These are phyloP conservation scores for Eudemis profundana DNA, from an alignment of 2,888 invertebrate species.

Conservation along the genomic window DNA sequence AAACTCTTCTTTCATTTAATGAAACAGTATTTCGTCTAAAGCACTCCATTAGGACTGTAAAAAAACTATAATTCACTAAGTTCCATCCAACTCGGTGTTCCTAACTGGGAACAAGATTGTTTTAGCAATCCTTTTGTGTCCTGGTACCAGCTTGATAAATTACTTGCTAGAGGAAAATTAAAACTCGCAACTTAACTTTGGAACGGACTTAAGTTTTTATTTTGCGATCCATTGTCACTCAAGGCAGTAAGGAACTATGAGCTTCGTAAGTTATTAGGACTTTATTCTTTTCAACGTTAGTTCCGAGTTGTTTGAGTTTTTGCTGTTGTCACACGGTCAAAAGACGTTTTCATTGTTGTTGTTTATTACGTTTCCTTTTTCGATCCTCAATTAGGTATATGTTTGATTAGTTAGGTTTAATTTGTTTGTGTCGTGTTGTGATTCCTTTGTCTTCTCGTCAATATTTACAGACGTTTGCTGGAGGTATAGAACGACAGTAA, in stretches of 20 bases:
- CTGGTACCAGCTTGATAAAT: slow-evolving; percentile 64
- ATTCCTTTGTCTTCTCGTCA: too few species aligned
- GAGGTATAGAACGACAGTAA: too few species aligned
- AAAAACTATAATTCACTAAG: slow-evolving; percentile 45
- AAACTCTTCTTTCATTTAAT: slow-evolving; percentile 12
- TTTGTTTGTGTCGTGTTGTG: neutral
- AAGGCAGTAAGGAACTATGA: neutral
- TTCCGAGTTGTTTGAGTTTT: neutral
- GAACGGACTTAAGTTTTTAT: slow-evolving; percentile 26
- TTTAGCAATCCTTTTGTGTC: slow-evolving; percentile 53
- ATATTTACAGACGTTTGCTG: too few species aligned
- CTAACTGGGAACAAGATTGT: slow-evolving; percentile 52
- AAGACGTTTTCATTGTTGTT: slow-evolving; percentile 5
- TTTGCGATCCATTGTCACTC: slow-evolving; percentile 15
- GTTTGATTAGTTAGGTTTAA: neutral
- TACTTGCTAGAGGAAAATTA: slow-evolving; percentile 64
- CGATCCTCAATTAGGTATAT: slow-evolving; percentile 8
- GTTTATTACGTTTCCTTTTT: slow-evolving; percentile 1
- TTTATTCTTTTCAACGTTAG: neutral
- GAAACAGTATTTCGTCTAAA: slow-evolving; percentile 12
- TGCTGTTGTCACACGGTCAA: slow-evolving; percentile 11
- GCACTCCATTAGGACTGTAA: slow-evolving; percentile 32
- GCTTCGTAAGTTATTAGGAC: neutral
- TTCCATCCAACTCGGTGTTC: slow-evolving; percentile 45
- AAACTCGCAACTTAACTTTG: slow-evolving; percentile 54